Evolutionary conservation across 2,113 vertebrate species (phyloP).

Genomic region (Abramis brama): DNA sequence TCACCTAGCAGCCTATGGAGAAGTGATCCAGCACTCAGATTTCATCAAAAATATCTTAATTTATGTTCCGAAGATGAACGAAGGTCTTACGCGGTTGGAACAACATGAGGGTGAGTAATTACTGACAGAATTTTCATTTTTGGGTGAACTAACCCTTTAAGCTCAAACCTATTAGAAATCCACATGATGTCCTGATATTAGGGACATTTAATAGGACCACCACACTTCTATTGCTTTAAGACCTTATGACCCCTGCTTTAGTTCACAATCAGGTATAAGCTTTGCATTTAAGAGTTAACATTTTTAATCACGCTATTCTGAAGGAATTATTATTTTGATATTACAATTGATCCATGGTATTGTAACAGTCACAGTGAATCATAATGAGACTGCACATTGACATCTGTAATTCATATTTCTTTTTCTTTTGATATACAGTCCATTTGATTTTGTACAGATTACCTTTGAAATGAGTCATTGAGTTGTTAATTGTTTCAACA

Average conservation of each 20-base stretch:
- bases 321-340: background rate
- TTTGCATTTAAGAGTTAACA: background rate
- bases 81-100: too few species aligned
- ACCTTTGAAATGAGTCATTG: conserved; percentile 46
- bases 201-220: background rate
- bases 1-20: too few species aligned
- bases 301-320: too few species aligned
- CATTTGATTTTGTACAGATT: conserved; percentile 17
- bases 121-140: too few species aligned
- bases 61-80: too few species aligned
- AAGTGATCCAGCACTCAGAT: too few species aligned
- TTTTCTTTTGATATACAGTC: background rate
- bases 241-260: background rate
- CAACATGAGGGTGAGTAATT: too few species aligned
- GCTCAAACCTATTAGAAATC: too few species aligned
- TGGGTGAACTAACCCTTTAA: too few species aligned
- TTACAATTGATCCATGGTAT: background rate
- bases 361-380: background rate
- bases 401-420: background rate
- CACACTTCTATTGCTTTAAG: background rate
- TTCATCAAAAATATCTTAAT: too few species aligned
- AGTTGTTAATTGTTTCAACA: conserved; percentile 52
- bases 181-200: background rate
- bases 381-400: background rate
- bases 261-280: background rate